Evolutionary conservation across 2,888 invertebrate species (phyloP).

Genomic region (Conistra vaccinii): DNA sequence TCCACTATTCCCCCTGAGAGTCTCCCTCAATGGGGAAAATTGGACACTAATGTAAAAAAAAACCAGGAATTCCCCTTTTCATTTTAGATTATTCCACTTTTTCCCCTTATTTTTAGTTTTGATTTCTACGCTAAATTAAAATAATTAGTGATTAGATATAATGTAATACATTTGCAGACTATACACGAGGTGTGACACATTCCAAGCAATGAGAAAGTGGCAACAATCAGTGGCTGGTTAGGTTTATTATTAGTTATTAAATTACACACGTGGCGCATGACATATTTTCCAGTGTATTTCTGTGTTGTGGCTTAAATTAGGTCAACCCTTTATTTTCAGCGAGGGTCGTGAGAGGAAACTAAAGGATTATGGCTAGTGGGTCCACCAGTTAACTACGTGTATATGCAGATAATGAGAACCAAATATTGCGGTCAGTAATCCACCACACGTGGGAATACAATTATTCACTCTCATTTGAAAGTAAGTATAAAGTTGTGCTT

Average conservation of each 20-base stretch:
- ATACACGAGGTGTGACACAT: neutral
- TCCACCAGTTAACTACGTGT: neutral
- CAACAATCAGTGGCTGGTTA: neutral
- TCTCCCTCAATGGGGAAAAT: too few species aligned
- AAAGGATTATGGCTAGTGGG: constrained; percentile 14
- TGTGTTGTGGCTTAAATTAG: constrained; percentile 29
- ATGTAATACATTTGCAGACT: neutral
- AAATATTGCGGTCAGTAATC: constrained; percentile 4
- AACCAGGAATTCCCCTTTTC: too few species aligned
- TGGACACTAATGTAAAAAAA: too few species aligned
- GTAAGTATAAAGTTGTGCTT: neutral
- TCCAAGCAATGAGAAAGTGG: neutral
- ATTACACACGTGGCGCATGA: constrained; percentile 3
- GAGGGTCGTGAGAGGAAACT: constrained; percentile 19
- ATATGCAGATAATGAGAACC: constrained; percentile 1
- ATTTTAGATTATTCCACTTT: too few species aligned
- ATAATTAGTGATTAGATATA: too few species aligned
- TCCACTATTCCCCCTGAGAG: too few species aligned
- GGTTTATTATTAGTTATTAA: neutral
- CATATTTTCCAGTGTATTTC: neutral
- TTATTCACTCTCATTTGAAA: neutral
- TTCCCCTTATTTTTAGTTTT: too few species aligned
- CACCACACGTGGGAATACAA: neutral
- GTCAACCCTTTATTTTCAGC: constrained; percentile 41
- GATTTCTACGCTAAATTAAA: too few species aligned